These are phyloP conservation scores for Andricus curvator DNA, from an alignment of 2,888 invertebrate species.

Conservation along the genomic window DNA sequence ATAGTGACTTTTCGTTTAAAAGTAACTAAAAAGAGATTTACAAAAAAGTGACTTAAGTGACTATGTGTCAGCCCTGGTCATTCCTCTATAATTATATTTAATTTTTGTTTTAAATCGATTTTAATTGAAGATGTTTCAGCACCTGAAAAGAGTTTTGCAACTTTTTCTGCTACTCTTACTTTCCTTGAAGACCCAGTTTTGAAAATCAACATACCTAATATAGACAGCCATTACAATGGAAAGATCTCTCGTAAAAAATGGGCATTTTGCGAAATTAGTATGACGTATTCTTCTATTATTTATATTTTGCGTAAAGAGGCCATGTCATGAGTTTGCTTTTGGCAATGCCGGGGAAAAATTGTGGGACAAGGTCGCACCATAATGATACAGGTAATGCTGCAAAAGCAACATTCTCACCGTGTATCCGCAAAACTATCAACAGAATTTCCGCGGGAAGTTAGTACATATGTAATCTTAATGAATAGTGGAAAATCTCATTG, in stretches of 20 bases:
- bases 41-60: no score
- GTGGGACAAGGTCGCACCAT: constrained; percentile 28
- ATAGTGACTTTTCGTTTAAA: no score
- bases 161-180: constrained; percentile 7
- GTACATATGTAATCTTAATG: constrained; percentile 16
- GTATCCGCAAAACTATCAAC: not conserved
- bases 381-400: constrained; percentile 15
- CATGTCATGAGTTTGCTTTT: constrained; percentile 27
- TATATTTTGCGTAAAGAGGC: constrained; percentile 17
- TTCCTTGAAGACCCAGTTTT: not conserved
- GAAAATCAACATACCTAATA: not conserved
- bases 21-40: no score
- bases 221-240: not conserved
- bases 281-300: constrained; percentile 24
- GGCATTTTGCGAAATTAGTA: constrained; percentile 21
- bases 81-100: not conserved
- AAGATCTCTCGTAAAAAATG: not conserved
- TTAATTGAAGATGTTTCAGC: not conserved
- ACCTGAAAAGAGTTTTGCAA: not conserved
- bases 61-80: not conserved
- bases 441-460: constrained; percentile 16
- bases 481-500: constrained; percentile 16
- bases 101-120: not conserved
- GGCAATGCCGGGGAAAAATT: constrained; percentile 3
- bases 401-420: not conserved